Conservation (phyloP, 2,888 invertebrate genomes). For the Pycnomerus fuliginosus region DNA sequence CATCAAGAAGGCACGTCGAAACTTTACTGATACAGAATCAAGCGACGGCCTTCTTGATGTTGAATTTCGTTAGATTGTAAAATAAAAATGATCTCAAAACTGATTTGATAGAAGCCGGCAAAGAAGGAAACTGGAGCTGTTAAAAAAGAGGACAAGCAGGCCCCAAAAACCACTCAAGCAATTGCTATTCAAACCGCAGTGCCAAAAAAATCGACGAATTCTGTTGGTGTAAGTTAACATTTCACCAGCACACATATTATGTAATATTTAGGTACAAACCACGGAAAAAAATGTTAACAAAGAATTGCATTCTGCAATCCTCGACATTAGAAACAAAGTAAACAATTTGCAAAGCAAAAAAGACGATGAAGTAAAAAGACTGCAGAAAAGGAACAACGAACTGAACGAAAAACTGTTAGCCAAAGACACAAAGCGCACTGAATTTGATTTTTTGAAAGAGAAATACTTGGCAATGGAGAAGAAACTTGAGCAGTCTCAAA, state of each 20-base stretch:
- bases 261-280: conserved; percentile 21
- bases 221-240: too few relatives aligned
- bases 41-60: too few relatives aligned
- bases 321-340: conserved; percentile 14
- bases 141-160: conserved; percentile 6
- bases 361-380: conserved; percentile 14
- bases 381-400: conserved; percentile 10
- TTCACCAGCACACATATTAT: too few relatives aligned
- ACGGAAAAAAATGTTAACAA: conserved; percentile 9
- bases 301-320: conserved; percentile 4
- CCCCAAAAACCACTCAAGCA: conserved; percentile 1
- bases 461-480: conserved; percentile 6
- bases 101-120: neutral
- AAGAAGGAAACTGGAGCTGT: conserved; percentile 4
- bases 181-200: conserved; percentile 5
- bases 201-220: conserved; percentile 2
- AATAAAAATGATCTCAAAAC: too few relatives aligned
- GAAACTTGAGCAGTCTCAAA: conserved; percentile 12
- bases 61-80: too few relatives aligned
- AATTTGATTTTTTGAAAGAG: conserved; percentile 11
- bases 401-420: conserved; percentile 6
- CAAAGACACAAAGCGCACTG: conserved; percentile 2
- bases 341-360: conserved; percentile 11
- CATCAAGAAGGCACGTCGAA: too few relatives aligned
- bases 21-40: too few relatives aligned